Percentiles rank a stretch among this genome's conserved stretches.
These are phyloP conservation scores for Sander lucioperca DNA, from an alignment of 2,113 vertebrate species.

Conservation along the genomic window DNA sequence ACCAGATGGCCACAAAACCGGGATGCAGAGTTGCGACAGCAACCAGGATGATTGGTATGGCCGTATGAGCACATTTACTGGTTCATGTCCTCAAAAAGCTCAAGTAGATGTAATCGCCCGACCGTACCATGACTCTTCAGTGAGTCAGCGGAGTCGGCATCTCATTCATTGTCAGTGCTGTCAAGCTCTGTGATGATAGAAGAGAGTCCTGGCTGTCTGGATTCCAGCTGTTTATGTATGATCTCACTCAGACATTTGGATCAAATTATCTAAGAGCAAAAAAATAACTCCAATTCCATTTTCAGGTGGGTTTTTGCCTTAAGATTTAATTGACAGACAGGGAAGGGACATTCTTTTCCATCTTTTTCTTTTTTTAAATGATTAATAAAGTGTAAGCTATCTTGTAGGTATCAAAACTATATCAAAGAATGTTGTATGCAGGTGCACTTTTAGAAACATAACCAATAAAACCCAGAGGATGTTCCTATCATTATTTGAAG, in stretches of 20 bases:
- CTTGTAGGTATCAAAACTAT: conserved; percentile 35
- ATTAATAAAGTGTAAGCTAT: conserved; percentile 29
- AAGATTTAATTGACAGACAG: conserved; percentile 49
- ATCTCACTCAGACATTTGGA: conserved; percentile 13
- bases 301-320: conserved; percentile 48
- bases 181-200: conserved; percentile 28
- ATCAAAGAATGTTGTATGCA: conserved; percentile 72
- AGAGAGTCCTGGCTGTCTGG: not conserved
- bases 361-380: not conserved
- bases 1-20: not conserved
- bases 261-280: conserved; percentile 18
- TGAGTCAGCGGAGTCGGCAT: conserved; percentile 7
- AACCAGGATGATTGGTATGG: not conserved
- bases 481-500: conserved; percentile 13
- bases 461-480: conserved; percentile 37
- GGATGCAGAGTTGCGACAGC: not conserved
- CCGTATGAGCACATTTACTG: conserved; percentile 24
- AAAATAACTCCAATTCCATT: conserved; percentile 26
- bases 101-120: not conserved
- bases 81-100: conserved; percentile 19
- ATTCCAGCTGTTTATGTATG: conserved; percentile 11
- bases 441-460: conserved; percentile 71
- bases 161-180: not conserved
- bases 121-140: not conserved
- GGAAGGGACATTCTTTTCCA: not conserved